Evolutionary conservation across 2,113 vertebrate genomes (phyloP), one percentile per base, ranked within the genome.

Genomic region (Saimiri boliviensis): DNA sequence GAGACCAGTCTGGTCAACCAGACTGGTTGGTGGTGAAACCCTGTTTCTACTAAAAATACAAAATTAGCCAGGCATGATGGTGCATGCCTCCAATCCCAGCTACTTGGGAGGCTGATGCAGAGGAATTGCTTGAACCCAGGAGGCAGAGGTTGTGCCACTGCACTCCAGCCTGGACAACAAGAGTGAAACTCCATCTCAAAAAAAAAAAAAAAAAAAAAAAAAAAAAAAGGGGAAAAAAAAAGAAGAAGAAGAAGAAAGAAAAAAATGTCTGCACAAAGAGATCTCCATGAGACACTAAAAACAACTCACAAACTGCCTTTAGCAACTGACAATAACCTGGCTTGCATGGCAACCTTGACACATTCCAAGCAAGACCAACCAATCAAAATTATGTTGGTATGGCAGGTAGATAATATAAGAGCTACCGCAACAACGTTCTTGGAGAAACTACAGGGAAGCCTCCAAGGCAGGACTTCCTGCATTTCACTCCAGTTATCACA

Each of bases 141-240:
- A 63, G 27, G 27, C 11, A 0, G 27, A 63, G 12, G 12, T 14
- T 63, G 27, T 10, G 0, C 60, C 60, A 30, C 27, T 63, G 27
- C 27, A 63, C 27, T 63, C 12, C 60, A 63, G 60, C 27, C 60
- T 30, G 60, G 60, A 27, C 27, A 63, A 30, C 60, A 30, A 30
- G 60, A 63, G 27, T 63, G 27, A 63, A 63, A 63, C 27, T 58
- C 21, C 13, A 30, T 30, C 60, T 30, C 60, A 63, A 63, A 63
- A 27, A 30, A 13, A 10, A 30, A 30, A 6, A 27, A 30, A 27
- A 2, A 27, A 0, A 27, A 60, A 60, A 5, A 63, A 27, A 13
- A 13, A 10, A 13, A 30, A 6, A 27, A 12, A n/a, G n/a, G n/a
- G n/a, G n/a, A n/a, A 27, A 0, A 27, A 0, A 27, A 60, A 60